Evolutionary conservation across 1,140 invertebrate species (phyloP), one percentile per base, ranked within the genome.

Genomic region (Atta cephalotes): DNA sequence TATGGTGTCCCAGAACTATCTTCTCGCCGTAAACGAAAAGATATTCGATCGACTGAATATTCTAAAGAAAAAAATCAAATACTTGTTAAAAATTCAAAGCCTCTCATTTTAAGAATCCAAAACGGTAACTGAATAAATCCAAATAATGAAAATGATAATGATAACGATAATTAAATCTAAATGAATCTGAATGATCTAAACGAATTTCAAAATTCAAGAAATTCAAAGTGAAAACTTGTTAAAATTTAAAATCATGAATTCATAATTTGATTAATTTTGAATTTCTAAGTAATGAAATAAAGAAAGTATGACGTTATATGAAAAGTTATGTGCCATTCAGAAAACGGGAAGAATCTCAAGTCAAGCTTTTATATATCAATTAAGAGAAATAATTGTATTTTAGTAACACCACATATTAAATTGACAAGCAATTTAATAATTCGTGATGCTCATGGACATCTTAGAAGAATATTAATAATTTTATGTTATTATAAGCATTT

Each of bases 1-100:
- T 21, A 58, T 39, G 79, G 65, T 81, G 79, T 71, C 21, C 3
- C 31, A 45, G 16, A 81, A 81, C 3, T 56, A 68, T 18, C 49
- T 3, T 18, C 25, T 12, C 12, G 16, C 0, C 18, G 49, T 1
- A 3, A 58, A 68, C 7, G 39, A 25, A 25, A 12, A 39, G 14
- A 9, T 18, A 18, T 70, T 7, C 16, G 28, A 51, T 65, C 10
- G n/a, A 65, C 0, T 35, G 18, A 16, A 56, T 56, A 16, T n/a
- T 65, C 0, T 35, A 10, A n/a, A 45, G 21, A 77, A 25, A 21
- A 31, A 21, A 53, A 39, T 35, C 14, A 45, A 62, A 25, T 39
- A 28, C 35, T 74, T 10, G 14, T 76, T 16, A 21, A 35, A 16
- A 18, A 6, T 35, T 66, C 31, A 21, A 39, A 14, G 21, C 1